A percentile compares a stretch with the other conserved stretches of the same genome.
phyloP scores from a whole-genome alignment of 2,888 invertebrate species.

The Anorthoa munda region DNA sequence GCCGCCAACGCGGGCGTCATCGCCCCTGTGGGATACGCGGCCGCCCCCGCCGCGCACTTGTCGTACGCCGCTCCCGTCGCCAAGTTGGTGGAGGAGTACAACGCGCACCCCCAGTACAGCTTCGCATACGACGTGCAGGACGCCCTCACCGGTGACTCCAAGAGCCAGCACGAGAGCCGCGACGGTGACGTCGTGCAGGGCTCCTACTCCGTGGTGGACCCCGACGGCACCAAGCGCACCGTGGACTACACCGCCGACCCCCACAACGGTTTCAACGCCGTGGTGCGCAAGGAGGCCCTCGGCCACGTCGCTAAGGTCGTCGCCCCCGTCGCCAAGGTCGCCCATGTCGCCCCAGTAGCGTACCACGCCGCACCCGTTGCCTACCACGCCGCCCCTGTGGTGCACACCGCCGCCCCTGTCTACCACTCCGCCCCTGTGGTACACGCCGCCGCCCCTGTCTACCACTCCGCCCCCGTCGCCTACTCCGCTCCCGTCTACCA shows the following conservation, averaged over 20 bases:
- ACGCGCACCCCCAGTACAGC: constrained; percentile 80
- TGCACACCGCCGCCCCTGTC: constrained; percentile 13
- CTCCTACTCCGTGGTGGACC: constrained; percentile 86
- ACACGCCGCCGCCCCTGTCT: constrained; percentile 20
- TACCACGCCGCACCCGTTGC: constrained; percentile 63
- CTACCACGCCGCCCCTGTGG: constrained; percentile 44
- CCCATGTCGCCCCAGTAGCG: constrained; percentile 64
- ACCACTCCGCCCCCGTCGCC: constrained; percentile 25
- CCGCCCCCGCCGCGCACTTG: constrained; percentile 29
- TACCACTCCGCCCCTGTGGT: constrained; percentile 33
- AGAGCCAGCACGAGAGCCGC: constrained; percentile 87
- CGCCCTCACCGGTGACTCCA: constrained; percentile 84
- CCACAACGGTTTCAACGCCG: constrained; percentile 88
- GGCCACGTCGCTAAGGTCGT: constrained; percentile 77
- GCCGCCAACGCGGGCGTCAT: constrained; percentile 69
- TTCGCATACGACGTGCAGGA: constrained; percentile 87
- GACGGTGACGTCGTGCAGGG: constrained; percentile 88
- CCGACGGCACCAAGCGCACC: constrained; percentile 87
- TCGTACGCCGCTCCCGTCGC: constrained; percentile 65
- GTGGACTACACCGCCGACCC: constrained; percentile 89
- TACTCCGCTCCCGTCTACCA: constrained; percentile 38
- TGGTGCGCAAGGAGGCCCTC: constrained; percentile 85
- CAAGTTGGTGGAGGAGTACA: constrained; percentile 75
- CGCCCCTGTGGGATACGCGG: constrained; percentile 39
- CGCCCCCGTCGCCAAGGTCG: constrained; percentile 63